Evolutionary conservation across 1,140 invertebrate species (phyloP).

Genomic region (Melitaea cinxia): DNA sequence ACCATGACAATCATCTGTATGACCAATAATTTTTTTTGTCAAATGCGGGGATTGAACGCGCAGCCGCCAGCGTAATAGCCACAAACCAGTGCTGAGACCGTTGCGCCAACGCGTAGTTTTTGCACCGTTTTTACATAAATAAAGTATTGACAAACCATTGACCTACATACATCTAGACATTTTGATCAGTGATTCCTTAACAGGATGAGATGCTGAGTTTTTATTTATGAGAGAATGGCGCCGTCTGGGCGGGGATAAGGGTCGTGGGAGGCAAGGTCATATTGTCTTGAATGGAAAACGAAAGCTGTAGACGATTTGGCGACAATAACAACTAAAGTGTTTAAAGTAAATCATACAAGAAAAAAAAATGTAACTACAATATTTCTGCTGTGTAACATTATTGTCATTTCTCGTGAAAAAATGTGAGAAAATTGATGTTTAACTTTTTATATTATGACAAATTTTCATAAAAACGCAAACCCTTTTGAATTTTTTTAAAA

Average conservation of each 20-base stretch:
- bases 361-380: background rate
- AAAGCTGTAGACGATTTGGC: constrained; percentile 42
- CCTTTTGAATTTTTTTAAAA: no score
- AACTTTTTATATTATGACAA: no score
- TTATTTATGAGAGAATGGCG: constrained; percentile 42
- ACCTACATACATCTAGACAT: background rate
- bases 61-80: no score
- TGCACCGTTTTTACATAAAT: background rate
- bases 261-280: constrained; percentile 48
- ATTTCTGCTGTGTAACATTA: background rate
- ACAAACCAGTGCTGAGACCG: no score
- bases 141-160: background rate
- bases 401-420: no score
- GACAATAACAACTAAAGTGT: constrained; percentile 19
- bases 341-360: background rate
- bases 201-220: constrained; percentile 28
- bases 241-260: constrained; percentile 55
- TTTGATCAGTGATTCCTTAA: background rate
- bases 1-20: no score
- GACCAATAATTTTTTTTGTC: no score
- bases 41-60: no score
- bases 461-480: no score
- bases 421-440: no score
- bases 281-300: constrained; percentile 39
- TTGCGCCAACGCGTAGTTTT: no score